phyloP scores from a whole-genome alignment of 2,113 vertebrate species.

The Hippolais icterina region DNA sequence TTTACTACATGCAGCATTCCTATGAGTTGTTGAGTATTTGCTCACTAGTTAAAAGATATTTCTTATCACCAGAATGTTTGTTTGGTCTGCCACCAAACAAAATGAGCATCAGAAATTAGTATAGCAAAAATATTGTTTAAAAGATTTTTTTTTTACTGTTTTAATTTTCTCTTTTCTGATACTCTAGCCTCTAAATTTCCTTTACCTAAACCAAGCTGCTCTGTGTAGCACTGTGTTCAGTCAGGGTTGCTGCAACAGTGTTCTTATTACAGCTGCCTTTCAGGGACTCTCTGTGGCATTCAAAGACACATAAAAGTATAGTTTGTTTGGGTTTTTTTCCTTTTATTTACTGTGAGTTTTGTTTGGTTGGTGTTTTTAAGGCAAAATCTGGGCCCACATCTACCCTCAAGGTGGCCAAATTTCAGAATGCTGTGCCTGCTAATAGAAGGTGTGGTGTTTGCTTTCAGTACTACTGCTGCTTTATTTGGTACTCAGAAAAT shows the following conservation, averaged over 20 bases:
- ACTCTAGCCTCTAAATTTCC: background rate
- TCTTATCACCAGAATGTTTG: background rate
- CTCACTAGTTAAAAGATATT: background rate
- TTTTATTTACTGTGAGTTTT: background rate
- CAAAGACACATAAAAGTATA: background rate
- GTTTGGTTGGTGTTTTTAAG: background rate
- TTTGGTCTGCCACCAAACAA: background rate
- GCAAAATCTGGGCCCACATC: background rate
- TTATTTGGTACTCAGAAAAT: background rate
- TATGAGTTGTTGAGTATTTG: background rate
- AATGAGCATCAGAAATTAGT: background rate
- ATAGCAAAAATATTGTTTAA: background rate
- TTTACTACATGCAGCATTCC: accelerated
- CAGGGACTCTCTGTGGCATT: background rate
- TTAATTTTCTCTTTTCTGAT: background rate
- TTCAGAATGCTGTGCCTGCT: background rate
- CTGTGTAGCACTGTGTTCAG: background rate
- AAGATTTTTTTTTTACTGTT: background rate
- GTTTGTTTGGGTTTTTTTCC: background rate
- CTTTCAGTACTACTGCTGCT: background rate
- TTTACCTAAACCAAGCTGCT: background rate
- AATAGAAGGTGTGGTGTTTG: background rate
- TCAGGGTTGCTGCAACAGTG: background rate
- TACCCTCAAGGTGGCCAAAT: background rate
- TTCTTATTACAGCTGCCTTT: background rate